Conservation (phyloP, 2,797 vertebrate genomes). For the Apodemus agrarius region DNA sequence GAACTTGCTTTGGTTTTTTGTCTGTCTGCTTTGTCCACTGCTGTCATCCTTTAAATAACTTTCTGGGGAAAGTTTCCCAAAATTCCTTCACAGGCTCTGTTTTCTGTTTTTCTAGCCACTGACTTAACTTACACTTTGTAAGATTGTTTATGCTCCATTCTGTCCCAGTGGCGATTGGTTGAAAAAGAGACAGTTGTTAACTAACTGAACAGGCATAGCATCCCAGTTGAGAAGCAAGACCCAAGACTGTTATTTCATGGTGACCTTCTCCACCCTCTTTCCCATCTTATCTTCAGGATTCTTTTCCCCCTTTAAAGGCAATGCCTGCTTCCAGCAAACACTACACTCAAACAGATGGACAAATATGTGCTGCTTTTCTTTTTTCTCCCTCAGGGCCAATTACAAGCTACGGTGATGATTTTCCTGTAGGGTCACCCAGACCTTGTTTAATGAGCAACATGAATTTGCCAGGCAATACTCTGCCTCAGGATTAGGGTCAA, state of each 20-base stretch:
- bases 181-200: background rate
- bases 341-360: conserved; percentile 3
- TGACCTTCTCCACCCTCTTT: background rate
- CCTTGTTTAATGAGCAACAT: conserved; percentile 17
- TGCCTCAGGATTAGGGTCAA: background rate
- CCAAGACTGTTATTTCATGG: background rate
- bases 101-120: background rate
- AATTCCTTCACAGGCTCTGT: background rate
- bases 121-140: background rate
- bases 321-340: background rate
- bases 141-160: conserved; percentile 2
- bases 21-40: background rate
- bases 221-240: background rate
- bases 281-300: background rate
- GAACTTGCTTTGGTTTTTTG: background rate
- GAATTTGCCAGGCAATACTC: background rate
- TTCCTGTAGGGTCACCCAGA: background rate
- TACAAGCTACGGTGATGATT: conserved; percentile 16
- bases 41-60: background rate
- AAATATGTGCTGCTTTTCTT: background rate
- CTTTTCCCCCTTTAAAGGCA: conserved; percentile 16
- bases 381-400: background rate
- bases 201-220: background rate
- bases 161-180: background rate
- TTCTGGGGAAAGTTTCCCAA: background rate